Conservation (phyloP, 2,113 vertebrate species). For the Tetraodon nigroviridis region DNA sequence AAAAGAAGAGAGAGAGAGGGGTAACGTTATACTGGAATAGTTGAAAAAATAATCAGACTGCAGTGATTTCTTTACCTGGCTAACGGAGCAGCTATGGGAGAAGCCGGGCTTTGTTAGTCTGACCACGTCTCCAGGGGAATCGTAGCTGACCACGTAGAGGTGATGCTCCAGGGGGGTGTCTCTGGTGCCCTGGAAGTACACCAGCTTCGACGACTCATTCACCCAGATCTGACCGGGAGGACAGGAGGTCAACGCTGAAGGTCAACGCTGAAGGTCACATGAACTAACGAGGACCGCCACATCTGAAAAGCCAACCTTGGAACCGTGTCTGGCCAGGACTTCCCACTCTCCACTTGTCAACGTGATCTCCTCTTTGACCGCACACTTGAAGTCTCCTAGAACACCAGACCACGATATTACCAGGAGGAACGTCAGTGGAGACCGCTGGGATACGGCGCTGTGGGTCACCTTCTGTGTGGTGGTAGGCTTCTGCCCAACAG, state of each 20-base stretch:
- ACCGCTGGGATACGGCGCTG: background rate
- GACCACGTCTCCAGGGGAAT: constrained; percentile 81
- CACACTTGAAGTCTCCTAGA: constrained; percentile 89
- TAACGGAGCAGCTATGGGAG: constrained; percentile 95
- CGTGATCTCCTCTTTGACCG: constrained; percentile 85
- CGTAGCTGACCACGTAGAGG: constrained; percentile 91
- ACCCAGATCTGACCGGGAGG: constrained; percentile 85
- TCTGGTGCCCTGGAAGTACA: constrained; percentile 93
- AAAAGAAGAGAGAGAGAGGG: background rate
- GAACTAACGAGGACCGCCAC: too few species aligned
- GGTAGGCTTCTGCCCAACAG: constrained; percentile 78
- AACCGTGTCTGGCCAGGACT: constrained; percentile 88
- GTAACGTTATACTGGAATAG: too few species aligned
- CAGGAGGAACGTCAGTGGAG: background rate
- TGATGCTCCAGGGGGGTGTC: constrained; percentile 95
- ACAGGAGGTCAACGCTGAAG: too few species aligned
- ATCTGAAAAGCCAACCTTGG: constrained; percentile 77
- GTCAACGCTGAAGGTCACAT: too few species aligned
- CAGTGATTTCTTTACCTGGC: constrained; percentile 76
- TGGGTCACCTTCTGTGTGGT: constrained; percentile 79
- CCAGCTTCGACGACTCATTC: constrained; percentile 86
- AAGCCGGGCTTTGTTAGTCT: constrained; percentile 89
- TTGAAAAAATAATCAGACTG: background rate
- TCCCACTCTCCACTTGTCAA: constrained; percentile 95
- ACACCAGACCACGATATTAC: background rate